Conservation (phyloP, 2,113 vertebrate genomes). For the Tamias sibiricus region DNA sequence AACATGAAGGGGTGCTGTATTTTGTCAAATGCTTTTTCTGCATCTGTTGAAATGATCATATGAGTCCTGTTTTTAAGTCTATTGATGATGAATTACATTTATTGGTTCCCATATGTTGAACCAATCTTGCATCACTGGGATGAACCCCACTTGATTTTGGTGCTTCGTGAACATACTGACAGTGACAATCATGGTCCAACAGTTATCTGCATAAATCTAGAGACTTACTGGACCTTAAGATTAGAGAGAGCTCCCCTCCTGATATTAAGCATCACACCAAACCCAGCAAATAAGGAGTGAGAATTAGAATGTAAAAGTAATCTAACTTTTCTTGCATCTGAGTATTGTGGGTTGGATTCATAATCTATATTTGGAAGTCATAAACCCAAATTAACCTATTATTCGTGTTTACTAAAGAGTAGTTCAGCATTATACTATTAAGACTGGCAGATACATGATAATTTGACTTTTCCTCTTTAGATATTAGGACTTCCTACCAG, state of each 20-base stretch:
- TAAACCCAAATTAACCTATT: slow-evolving; percentile 51
- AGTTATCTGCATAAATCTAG: not conserved
- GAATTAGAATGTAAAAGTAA: slow-evolving; percentile 17
- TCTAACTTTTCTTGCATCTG: not conserved
- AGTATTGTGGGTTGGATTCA: not conserved
- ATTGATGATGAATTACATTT: too few species aligned
- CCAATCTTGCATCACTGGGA: too few species aligned
- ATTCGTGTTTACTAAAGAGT: not conserved
- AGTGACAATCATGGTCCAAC: not conserved
- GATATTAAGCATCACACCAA: not conserved
- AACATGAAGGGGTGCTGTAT: too few species aligned
- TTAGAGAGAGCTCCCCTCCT: not conserved
- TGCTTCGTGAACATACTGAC: not conserved
- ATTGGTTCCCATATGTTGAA: too few species aligned
- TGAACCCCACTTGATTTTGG: too few species aligned
- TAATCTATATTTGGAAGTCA: slow-evolving; percentile 19
- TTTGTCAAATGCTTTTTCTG: too few species aligned
- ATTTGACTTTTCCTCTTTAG: not conserved
- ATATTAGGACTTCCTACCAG: slow-evolving; percentile 11
- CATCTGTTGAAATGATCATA: too few species aligned
- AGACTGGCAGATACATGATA: not conserved
- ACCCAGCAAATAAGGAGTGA: not conserved
- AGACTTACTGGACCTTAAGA: not conserved
- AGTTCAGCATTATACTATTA: slow-evolving; percentile 20
- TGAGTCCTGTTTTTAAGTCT: too few species aligned